phyloP scores from a whole-genome alignment of 2,113 vertebrate species.

The Tringa solitaria region DNA sequence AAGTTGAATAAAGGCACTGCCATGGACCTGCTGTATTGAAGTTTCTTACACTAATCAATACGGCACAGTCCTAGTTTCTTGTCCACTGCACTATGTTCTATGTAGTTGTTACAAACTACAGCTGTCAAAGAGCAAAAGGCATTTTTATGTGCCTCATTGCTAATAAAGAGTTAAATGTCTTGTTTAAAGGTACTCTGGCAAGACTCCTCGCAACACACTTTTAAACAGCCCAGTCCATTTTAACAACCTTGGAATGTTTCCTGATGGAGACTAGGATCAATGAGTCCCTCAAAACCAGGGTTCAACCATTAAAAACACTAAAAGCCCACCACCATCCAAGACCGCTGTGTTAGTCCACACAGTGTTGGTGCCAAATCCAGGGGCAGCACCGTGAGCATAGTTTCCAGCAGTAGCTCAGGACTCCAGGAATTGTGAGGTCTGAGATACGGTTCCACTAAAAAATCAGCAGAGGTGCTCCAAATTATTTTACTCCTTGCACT shows the following conservation, averaged over 20 bases:
- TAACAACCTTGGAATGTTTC: background rate
- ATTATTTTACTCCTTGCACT: background rate
- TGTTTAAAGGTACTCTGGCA: background rate
- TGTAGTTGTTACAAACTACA: background rate
- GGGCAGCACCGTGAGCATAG: background rate
- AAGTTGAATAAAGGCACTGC: background rate
- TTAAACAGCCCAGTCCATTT: background rate
- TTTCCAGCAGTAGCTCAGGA: background rate
- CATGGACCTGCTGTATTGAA: accelerated
- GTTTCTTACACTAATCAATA: background rate
- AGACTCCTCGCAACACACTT: background rate
- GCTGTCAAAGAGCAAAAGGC: background rate
- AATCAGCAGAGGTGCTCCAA: background rate
- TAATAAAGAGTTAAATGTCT: background rate
- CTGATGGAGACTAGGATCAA: background rate
- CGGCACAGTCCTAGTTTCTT: background rate
- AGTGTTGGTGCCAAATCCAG: background rate
- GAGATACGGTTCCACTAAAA: background rate
- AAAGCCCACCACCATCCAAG: background rate
- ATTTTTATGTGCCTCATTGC: accelerated
- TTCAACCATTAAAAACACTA: background rate
- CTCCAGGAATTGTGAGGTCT: background rate
- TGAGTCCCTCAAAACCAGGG: background rate
- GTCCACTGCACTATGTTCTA: background rate
- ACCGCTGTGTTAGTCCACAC: background rate